Conservation (phyloP, 64 coral and sea anemone species). For the Actinia equina region DNA sequence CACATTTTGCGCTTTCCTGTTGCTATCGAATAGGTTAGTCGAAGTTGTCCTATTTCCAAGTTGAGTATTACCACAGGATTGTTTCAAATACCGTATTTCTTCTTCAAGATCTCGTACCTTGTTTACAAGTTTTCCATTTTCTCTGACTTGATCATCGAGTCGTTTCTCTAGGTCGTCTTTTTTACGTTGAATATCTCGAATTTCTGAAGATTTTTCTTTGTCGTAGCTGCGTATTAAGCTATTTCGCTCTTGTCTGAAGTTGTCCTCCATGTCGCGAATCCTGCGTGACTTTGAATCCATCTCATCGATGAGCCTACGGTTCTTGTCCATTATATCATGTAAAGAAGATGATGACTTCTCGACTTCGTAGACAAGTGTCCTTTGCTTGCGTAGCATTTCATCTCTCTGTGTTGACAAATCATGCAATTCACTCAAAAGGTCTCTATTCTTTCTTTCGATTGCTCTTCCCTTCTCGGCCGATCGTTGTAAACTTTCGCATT, state of each 20-base stretch:
- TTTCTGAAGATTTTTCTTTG: slow-evolving; percentile 63
- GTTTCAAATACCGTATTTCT: slow-evolving; percentile 1
- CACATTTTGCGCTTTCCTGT: neutral
- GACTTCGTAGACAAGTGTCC: slow-evolving; percentile 66
- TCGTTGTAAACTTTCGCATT: slow-evolving; percentile 38
- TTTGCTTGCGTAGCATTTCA: slow-evolving; percentile 72
- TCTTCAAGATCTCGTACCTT: slow-evolving; percentile 51
- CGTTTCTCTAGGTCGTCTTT: slow-evolving; percentile 55
- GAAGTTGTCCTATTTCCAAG: neutral
- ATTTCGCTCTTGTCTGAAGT: slow-evolving; percentile 69
- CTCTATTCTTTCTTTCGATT: slow-evolving; percentile 63
- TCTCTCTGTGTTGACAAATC: slow-evolving; percentile 53
- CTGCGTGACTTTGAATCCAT: slow-evolving; percentile 64
- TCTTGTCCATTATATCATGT: slow-evolving; percentile 62
- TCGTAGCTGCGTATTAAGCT: slow-evolving; percentile 53
- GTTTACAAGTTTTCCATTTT: slow-evolving; percentile 39
- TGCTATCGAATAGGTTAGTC: neutral
- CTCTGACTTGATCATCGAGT: slow-evolving; percentile 50
- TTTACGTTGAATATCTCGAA: slow-evolving; percentile 39
- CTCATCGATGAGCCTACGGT: slow-evolving; percentile 59
- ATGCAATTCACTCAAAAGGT: slow-evolving; percentile 72
- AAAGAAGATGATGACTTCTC: slow-evolving; percentile 57
- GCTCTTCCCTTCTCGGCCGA: slow-evolving; percentile 68
- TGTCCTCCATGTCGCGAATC: slow-evolving; percentile 86
- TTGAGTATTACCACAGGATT: neutral